phyloP scores from a whole-genome alignment of 2,797 vertebrate genomes.

The Sebastes reedi region DNA sequence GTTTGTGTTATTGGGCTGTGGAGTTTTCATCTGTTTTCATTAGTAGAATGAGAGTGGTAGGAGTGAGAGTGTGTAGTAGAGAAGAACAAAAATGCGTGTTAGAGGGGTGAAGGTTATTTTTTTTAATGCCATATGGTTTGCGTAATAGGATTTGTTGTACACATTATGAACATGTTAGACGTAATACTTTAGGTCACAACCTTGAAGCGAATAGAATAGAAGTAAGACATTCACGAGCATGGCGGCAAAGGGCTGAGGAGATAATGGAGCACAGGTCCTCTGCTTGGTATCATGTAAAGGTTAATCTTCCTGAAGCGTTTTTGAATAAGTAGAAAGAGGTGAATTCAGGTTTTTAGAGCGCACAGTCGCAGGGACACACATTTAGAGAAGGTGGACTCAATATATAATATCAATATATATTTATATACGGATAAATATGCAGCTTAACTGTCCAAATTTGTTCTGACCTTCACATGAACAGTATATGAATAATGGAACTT shows the following conservation, averaged over 20 bases:
- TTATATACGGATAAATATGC: neutral
- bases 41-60: constrained; percentile 38
- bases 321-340: neutral
- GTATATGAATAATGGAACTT: neutral
- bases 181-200: neutral
- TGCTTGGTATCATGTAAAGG: constrained; percentile 4
- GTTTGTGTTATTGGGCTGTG: constrained; percentile 67
- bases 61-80: neutral
- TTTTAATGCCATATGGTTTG: neutral
- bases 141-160: neutral
- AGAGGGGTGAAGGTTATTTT: neutral
- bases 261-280: constrained; percentile 10
- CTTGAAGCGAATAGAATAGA: neutral
- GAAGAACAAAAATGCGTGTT: neutral
- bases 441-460: neutral
- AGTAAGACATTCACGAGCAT: neutral
- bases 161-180: neutral
- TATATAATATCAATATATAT: neutral
- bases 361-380: neutral
- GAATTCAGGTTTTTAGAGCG: neutral
- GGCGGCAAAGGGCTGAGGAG: neutral
- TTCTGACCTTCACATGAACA: neutral
- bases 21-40: constrained; percentile 74
- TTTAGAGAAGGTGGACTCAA: neutral
- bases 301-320: constrained; percentile 23